phyloP scores from a whole-genome alignment of 2,113 vertebrate genomes.

The Sylvilagus bachmani region DNA sequence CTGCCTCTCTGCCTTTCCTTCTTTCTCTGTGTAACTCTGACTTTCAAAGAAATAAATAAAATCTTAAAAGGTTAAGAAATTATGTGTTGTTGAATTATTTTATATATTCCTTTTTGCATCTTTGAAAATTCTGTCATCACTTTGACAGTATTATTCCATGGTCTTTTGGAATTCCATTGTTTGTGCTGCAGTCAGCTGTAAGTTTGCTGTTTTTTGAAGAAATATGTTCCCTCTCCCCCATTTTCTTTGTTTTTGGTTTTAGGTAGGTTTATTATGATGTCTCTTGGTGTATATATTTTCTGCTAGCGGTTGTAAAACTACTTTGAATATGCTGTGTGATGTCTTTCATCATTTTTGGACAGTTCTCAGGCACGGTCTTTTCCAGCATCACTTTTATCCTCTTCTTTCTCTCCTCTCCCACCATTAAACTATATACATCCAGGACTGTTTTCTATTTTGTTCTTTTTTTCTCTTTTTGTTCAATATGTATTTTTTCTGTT shows the following conservation, averaged over 20 bases:
- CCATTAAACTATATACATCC: not conserved
- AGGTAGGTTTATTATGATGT: constrained; percentile 1
- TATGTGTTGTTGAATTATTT: not conserved
- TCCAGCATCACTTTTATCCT: not conserved
- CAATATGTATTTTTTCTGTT: not conserved
- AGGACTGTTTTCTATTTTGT: not conserved
- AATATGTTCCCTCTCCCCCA: not conserved
- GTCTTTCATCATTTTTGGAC: not conserved
- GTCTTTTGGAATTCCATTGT: not conserved
- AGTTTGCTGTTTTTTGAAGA: not conserved
- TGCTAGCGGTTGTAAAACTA: not conserved
- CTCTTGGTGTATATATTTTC: not conserved
- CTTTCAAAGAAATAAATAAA: no score
- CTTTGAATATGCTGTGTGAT: not conserved
- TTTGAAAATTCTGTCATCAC: not conserved
- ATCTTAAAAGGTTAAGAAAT: no score
- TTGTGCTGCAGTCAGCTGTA: not conserved
- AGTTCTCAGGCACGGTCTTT: not conserved
- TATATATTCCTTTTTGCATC: not conserved
- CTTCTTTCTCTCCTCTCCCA: not conserved
- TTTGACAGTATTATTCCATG: not conserved
- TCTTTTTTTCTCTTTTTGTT: not conserved
- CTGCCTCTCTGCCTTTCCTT: no score
- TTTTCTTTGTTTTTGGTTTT: not conserved
- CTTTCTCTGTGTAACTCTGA: no score